Evolutionary conservation across 2,888 invertebrate genomes (phyloP), one percentile per base, ranked within the genome.

Genomic region (Odontothrips loti): DNA sequence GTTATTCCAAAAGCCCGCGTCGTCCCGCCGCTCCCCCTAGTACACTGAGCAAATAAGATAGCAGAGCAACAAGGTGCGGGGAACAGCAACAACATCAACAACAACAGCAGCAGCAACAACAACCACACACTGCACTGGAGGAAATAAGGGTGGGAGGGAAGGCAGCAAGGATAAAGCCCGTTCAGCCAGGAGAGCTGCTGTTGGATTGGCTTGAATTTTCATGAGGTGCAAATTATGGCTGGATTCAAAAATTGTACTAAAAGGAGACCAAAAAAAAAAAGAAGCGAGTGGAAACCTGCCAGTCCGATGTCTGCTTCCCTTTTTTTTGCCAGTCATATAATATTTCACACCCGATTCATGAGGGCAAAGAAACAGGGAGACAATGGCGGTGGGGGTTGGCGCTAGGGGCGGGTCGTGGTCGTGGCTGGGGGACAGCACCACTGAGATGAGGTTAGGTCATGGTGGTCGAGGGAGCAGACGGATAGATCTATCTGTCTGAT

Each of bases 191-290:
- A 58, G 58, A 58, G 58, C 6, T 58, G 58, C 17, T 51, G 51
- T n/a, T 17, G 68, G 68, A 75, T 75, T 75, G 68, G 68, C 8
- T 0, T 27, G 68, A 75, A 75, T 75, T 75, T 75, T 75, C 68
- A 75, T 75, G 68, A 75, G 68, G 23, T 75, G 68, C 68, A 75
- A 75, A 75, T 75, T 23, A 75, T 23, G 68, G 23, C 27, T 75
- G 27, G 58, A 6, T 58, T 1, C 58, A 15, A 15, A 58, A 75
- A 75, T 43, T 43, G 34, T 6, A 43, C 34, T 43, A 43, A 43
- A 6, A 43, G 34, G 34, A 43, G 34, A 4, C 2, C 34, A 43
- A 43, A 43, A 43, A 43, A 75, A 68, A 68, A 68, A 6, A 63
- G 20, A 51, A 17, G 58, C 15, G 58, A 58, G 27, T 27, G 23